These are phyloP conservation scores for Cyclopterus lumpus DNA, from an alignment of 2,797 vertebrate species.

Conservation along the genomic window DNA sequence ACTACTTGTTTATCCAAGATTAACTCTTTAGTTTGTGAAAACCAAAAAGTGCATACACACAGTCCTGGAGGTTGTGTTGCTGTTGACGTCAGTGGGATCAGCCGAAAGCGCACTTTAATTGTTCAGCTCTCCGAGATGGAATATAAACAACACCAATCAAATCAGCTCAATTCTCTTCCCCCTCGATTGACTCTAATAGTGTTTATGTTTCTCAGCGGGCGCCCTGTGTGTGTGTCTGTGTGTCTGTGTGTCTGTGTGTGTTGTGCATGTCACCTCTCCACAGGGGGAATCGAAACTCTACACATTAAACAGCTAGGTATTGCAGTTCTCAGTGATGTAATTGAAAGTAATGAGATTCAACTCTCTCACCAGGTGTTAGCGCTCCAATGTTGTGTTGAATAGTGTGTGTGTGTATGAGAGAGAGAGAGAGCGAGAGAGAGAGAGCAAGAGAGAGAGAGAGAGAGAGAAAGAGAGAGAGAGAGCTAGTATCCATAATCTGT, in stretches of 20 bases:
- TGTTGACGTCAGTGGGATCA: conserved; percentile 36
- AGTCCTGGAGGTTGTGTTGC: background rate
- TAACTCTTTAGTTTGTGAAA: background rate
- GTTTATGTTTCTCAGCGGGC: conserved; percentile 70
- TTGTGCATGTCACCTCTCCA: conserved; percentile 28
- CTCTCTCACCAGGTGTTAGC: conserved; percentile 68
- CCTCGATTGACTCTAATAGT: conserved; percentile 67
- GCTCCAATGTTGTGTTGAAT: conserved; percentile 33
- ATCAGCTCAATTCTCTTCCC: conserved; percentile 63
- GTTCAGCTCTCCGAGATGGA: conserved; percentile 63
- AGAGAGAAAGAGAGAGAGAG: conserved; percentile 16
- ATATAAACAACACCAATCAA: conserved; percentile 74
- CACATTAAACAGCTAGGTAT: conserved; percentile 72
- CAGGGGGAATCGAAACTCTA: conserved; percentile 50
- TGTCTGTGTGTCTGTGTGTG: background rate
- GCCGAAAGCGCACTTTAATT: conserved; percentile 57
- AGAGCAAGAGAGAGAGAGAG: conserved; percentile 1
- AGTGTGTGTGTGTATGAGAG: background rate
- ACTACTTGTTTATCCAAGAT: background rate
- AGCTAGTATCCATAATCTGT: conserved; percentile 19
- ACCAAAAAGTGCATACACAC: background rate
- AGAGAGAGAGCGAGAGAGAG: background rate
- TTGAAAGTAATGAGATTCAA: conserved; percentile 81
- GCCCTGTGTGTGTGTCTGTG: background rate
- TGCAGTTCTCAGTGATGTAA: conserved; percentile 71